A percentile compares a stretch with the other conserved stretches of the same genome.
Conservation (phyloP, 2,888 invertebrate genomes). For the Melanargia galathea region DNA sequence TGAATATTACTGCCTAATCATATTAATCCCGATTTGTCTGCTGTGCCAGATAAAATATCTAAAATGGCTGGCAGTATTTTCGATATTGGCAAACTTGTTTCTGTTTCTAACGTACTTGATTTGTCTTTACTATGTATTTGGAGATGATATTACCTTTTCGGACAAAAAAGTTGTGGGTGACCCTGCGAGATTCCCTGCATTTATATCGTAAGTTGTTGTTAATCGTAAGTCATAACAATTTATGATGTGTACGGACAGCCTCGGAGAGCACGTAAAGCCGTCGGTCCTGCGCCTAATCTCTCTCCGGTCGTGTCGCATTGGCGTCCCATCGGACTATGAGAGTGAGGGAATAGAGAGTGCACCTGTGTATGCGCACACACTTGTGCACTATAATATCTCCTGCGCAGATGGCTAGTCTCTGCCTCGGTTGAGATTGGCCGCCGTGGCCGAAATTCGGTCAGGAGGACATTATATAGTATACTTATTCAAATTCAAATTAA, state of each 20-base stretch:
- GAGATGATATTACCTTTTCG: conserved; percentile 64
- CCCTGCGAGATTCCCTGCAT: conserved; percentile 88
- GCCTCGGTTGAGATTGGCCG: too few relatives aligned
- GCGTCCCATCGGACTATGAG: too few relatives aligned
- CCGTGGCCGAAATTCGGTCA: too few relatives aligned
- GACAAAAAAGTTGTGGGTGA: conserved; percentile 81
- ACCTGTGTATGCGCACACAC: too few relatives aligned
- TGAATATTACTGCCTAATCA: conserved; percentile 72
- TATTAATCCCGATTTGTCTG: conserved; percentile 63
- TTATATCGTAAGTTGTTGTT: conserved; percentile 84
- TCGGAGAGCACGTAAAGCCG: too few relatives aligned
- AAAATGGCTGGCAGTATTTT: conserved; percentile 93
- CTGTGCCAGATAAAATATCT: conserved; percentile 85
- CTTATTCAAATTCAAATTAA: too few relatives aligned
- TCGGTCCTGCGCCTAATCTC: too few relatives aligned
- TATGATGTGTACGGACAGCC: neutral
- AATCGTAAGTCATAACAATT: neutral
- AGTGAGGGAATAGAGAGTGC: too few relatives aligned
- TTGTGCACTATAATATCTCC: too few relatives aligned
- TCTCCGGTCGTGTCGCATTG: too few relatives aligned
- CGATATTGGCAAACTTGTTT: conserved; percentile 92
- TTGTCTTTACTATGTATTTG: conserved; percentile 92
- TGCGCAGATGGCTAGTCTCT: too few relatives aligned
- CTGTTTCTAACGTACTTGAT: conserved; percentile 90
- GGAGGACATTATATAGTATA: too few relatives aligned